Base-by-base conservation (phyloP, 1,140 invertebrate genomes). In the Lanistes nyassanus region DNA sequence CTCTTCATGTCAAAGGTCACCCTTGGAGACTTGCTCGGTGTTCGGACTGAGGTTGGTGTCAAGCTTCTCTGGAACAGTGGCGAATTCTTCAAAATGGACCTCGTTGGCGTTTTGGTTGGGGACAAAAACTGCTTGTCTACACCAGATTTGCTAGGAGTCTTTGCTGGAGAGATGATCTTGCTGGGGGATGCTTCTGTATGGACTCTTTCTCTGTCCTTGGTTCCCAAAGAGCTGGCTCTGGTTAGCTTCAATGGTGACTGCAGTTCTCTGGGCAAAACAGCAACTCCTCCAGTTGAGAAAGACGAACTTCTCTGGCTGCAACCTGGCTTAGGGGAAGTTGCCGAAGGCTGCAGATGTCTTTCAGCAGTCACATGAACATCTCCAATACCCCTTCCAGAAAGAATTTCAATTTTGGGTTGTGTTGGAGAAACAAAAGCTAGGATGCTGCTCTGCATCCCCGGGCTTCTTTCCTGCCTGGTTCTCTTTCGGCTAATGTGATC, bases 61-160 rank as follows among this genome's bases (percentile, higher is more conserved):
- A 19, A 29, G 55, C 55, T 62, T 34, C 21, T 11, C 4, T 39
- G 34, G 16, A 62, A 34, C 37, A 37, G 34, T 1, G 67, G 51
- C 11, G 70, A 72, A 19, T 60, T 72, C 36, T 42, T 72, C 70
- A 72, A n/a, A 56, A 72, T 72, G 34, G 70, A 42, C 23, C 60
- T 72, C 3, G 70, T 60, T 2, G 70, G 70, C 2, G 70, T 72
- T 55, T 72, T 72, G 56, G 56, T 29, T 3, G 70, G 70, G 4
- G 67, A 69, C 47, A 66, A n/a, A 42, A 66, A 42, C 31, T 53
- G 39, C 26, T 11, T 11, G 13, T n/a, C 39, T 3, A 0, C 3
- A n/a, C 1, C 23, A 7, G 2, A 69, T 47, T 69, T 69, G 3
- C 26, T 53, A 3, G 67, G 67, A 0, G 67, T 69, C n/a, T 29